phyloP scores from a whole-genome alignment of 2,888 invertebrate species.

The Agriopis marginaria region DNA sequence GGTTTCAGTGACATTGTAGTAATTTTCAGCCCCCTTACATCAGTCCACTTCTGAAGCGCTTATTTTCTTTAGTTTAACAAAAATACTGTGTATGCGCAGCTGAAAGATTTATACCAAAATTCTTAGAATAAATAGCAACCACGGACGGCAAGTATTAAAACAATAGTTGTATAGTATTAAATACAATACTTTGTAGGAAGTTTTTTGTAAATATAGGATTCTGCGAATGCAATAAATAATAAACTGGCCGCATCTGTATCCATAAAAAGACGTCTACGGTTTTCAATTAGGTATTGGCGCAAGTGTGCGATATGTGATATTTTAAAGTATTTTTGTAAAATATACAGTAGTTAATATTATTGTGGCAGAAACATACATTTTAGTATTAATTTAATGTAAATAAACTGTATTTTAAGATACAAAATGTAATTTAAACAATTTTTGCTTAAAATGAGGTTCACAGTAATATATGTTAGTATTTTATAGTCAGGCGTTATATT shows the following conservation, averaged over 20 bases:
- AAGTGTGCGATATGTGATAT: conserved; percentile 4
- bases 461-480: too few species aligned
- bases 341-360: not conserved
- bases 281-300: conserved; percentile 4
- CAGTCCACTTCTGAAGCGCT: too few species aligned
- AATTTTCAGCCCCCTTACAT: too few species aligned
- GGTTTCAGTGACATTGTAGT: too few species aligned
- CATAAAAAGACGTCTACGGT: conserved; percentile 3
- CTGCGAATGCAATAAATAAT: conserved; percentile 10
- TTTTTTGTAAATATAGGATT: conserved; percentile 12
- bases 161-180: not conserved
- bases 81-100: conserved; percentile 1
- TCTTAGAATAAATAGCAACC: conserved; percentile 2
- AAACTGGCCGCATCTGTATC: conserved; percentile 12
- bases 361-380: too few species aligned
- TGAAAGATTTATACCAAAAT: not conserved
- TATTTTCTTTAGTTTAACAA: not conserved
- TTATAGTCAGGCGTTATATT: too few species aligned
- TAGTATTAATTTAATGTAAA: not conserved
- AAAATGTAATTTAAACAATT: too few species aligned
- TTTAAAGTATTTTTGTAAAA: not conserved
- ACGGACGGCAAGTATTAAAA: not conserved
- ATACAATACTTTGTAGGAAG: not conserved
- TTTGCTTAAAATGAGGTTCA: too few species aligned
- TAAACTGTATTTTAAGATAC: not conserved